phyloP scores from a whole-genome alignment of 2,888 invertebrate species.

The Tolmerus cingulatus region DNA sequence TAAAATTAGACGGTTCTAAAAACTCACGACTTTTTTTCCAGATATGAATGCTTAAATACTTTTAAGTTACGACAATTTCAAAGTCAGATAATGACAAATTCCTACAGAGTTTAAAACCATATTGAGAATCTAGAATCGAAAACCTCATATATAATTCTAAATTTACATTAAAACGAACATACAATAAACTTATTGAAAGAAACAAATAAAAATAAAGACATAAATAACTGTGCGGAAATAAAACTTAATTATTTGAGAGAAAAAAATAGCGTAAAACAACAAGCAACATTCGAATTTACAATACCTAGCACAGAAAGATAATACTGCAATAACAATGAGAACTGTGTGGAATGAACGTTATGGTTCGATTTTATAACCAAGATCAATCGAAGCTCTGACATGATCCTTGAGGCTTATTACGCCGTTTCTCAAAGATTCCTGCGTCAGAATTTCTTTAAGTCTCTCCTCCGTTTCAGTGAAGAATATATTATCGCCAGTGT shows the following conservation, averaged over 20 bases:
- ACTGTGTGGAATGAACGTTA: not conserved
- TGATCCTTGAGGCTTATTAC: constrained; percentile 60
- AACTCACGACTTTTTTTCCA: no score
- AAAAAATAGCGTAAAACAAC: not conserved
- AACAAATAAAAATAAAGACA: not conserved
- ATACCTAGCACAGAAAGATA: not conserved
- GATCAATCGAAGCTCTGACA: constrained; percentile 61
- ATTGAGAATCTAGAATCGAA: no score
- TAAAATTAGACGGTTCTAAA: no score
- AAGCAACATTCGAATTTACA: not conserved
- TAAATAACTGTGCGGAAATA: not conserved
- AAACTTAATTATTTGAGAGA: not conserved
- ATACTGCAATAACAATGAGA: not conserved
- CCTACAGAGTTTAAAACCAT: no score
- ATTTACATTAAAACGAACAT: no score
- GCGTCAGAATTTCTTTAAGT: constrained; percentile 59
- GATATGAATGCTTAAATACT: no score
- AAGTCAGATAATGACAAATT: no score
- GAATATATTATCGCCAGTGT: constrained; percentile 59
- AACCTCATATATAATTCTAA: no score
- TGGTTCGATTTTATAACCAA: constrained; percentile 60
- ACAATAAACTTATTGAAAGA: no score
- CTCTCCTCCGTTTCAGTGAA: constrained; percentile 59
- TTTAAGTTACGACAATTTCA: no score
- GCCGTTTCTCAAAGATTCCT: constrained; percentile 60